These are phyloP conservation scores for Poliocrania exsul DNA, from an alignment of 2,797 vertebrate genomes.

Conservation along the genomic window DNA sequence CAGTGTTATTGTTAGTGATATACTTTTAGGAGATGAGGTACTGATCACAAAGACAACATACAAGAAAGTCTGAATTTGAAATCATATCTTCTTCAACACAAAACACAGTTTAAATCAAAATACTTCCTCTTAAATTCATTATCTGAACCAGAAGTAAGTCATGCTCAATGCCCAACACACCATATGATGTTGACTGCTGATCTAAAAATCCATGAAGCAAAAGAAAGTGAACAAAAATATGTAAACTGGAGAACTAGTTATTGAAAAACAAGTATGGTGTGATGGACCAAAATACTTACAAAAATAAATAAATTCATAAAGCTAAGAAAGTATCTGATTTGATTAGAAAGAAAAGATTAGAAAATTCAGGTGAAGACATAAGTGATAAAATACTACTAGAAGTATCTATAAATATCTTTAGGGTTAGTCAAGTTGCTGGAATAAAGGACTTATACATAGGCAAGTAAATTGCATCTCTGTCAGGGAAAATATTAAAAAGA, in stretches of 20 bases:
- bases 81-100: neutral
- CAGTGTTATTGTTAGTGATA: neutral
- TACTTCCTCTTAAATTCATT: neutral
- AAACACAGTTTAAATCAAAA: neutral
- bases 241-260: neutral
- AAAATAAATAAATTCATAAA: neutral
- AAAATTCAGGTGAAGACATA: neutral
- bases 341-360: neutral
- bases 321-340: neutral
- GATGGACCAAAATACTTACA: neutral
- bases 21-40: neutral
- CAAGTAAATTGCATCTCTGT: neutral
- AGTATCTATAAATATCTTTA: neutral
- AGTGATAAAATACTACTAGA: neutral
- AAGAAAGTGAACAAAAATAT: neutral
- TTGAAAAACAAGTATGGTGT: neutral
- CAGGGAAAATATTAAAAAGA: neutral
- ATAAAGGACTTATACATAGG: neutral
- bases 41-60: neutral
- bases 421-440: neutral
- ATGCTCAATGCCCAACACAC: neutral
- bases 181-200: neutral
- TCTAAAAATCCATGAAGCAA: neutral
- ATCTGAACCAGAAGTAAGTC: neutral
- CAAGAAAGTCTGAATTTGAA: neutral